These are phyloP conservation scores for Drosophila santomea DNA, from an alignment of 1,140 invertebrate genomes.

Conservation along the genomic window DNA sequence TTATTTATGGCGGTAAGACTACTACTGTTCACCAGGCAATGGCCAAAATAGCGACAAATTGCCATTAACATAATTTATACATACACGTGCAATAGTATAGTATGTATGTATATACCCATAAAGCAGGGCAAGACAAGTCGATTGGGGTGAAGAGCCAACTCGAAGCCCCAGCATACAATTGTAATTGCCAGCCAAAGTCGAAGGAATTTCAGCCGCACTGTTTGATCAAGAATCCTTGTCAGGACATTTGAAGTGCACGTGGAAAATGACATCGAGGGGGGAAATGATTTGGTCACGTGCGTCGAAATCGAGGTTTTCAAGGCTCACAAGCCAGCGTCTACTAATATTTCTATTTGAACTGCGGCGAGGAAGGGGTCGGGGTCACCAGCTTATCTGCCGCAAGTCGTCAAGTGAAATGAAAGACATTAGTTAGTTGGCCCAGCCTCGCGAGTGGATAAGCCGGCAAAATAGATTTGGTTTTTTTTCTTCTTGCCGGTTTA, in stretches of 20 bases:
- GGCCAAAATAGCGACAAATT: conserved; percentile 49
- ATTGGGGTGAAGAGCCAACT: conserved; percentile 43
- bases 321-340: conserved; percentile 32
- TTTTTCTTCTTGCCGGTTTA: conserved; percentile 1
- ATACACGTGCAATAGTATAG: conserved; percentile 17
- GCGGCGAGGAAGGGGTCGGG: conserved; percentile 3
- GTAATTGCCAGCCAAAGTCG: conserved; percentile 59
- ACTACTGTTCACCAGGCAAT: conserved; percentile 46
- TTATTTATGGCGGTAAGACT: conserved; percentile 19
- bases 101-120: conserved; percentile 15
- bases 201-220: conserved; percentile 34
- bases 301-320: conserved; percentile 42
- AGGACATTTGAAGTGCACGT: conserved; percentile 24
- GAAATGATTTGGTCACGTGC: conserved; percentile 76
- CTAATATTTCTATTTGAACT: conserved; percentile 64
- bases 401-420: conserved; percentile 58
- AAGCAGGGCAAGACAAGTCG: conserved; percentile 29
- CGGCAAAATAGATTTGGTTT: conserved; percentile 50
- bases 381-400: conserved; percentile 67
- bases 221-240: conserved; percentile 1
- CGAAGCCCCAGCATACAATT: conserved; percentile 13
- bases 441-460: conserved; percentile 39
- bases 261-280: conserved; percentile 30
- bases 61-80: conserved; percentile 77
- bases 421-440: conserved; percentile 50